Base-by-base conservation (phyloP, 1,140 invertebrate genomes). In the Hyposmocoma kahamanoa region DNA sequence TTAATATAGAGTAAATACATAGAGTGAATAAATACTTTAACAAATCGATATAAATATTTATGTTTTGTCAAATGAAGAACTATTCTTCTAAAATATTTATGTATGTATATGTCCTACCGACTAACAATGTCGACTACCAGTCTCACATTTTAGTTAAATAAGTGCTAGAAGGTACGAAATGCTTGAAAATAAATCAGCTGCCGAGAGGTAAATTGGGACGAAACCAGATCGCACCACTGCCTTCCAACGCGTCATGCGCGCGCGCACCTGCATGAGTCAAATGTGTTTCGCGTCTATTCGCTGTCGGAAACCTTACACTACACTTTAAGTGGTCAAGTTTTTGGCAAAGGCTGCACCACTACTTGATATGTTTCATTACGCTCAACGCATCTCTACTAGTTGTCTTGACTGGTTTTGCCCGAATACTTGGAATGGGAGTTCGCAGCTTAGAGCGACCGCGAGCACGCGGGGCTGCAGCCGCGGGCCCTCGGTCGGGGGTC, bases 91-190 rank as follows among this genome's bases (percentile, higher is more conserved):
- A 77, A 77, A 70, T 72, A 73, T 72, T 72, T 74, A 78, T 76
- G 67, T 74, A 78, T 76, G 67, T 78, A 81, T 75, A 79, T 64
- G 61, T 73, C 74, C 81, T 84, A 84, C 73, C 57, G 76, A 75
- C 76, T 84, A 81, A 80, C 69, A 83, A 84, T 81, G 78, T 79
- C 67, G 78, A 80, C 81, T 84, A 84, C 76, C 82, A 84, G 82
- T 85, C 82, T 85, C 78, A 85, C 78, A 85, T 84, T 79, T 82
- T 83, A 83, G 72, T 77, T 72, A 70, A 74, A 76, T 72, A 74
- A 81, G 70, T 79, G 67, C 72, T 81, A 82, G 71, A 82, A 81
- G 70, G 62, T 77, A 79, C 62, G 65, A 78, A 80, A 75, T 71
- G 65, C 54, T 64, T 64, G 58, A 63, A 77, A 77, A 72, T 62